Base-by-base conservation (phyloP, 2,888 invertebrate species). In the Electrophaes corylata region DNA sequence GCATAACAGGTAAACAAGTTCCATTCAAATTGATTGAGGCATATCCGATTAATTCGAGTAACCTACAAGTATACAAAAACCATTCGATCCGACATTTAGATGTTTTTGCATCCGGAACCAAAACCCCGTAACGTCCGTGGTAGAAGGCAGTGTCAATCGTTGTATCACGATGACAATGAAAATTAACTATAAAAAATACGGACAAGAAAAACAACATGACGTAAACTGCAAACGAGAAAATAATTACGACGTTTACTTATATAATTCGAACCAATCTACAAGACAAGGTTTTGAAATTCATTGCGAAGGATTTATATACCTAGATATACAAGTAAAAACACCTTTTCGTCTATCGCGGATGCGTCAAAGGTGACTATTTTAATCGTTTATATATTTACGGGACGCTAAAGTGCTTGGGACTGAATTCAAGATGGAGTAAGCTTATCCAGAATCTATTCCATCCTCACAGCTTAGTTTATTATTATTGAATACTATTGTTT, bases 41-140 rank as follows among this genome's bases (percentile, higher is more conserved):
- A 59, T 71, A 63, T 62, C 61, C 39, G 63, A 69, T 67, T 62
- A 58, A 60, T 46, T 59, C 26, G 31, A 41, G 49, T 62, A 50
- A 57, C 40, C 37, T 44, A 53, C 54, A 40, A 19, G 40, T 39
- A 16, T 39, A 53, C 12, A 65, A 61, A 60, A 72, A 68, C 59
- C 64, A 70, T 57, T 56, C 57, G 60, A 57, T 65, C 55, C 53
- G 59, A 58, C 59, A 67, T 68, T 73, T 31, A 52, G 46, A 55
- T 47, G 45, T 80, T 79, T 81, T 79, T 78, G 70, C 66, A 70
- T 66, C 60, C 63, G 64, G 57, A 75, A 62, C 66, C 74, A 73
- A 64, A 67, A 66, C 26, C 52, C 76, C 83, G 79, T 75, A 76
- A 83, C 81, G 72, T 71, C 73, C 71, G 65, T 48, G 63, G 65